Conservation (phyloP, 2,113 vertebrate species). For the Macrotis lagotis region DNA sequence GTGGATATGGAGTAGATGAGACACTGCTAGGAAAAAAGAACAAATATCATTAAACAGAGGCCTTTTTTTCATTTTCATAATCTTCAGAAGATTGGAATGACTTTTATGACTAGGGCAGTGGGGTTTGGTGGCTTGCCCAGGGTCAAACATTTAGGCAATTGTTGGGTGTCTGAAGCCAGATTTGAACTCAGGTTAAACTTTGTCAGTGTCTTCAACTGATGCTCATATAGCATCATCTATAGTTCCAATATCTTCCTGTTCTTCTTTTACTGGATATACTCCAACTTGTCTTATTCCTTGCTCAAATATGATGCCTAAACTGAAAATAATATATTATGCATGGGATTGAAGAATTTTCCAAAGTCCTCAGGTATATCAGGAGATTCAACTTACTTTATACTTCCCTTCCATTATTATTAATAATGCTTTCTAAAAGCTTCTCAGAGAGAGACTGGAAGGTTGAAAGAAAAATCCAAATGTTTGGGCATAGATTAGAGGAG, state of each 20-base stretch:
- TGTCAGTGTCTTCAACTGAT: background rate
- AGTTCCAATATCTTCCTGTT: background rate
- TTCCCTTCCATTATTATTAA: background rate
- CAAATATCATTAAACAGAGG: too few relatives aligned
- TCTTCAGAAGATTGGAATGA: too few relatives aligned
- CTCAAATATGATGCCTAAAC: background rate
- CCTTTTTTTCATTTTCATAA: too few relatives aligned
- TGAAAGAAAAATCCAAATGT: background rate
- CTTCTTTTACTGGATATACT: background rate
- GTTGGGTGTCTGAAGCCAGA: too few relatives aligned
- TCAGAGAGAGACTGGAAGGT: too few relatives aligned
- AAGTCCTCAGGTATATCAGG: background rate
- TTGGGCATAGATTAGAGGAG: background rate
- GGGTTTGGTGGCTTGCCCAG: too few relatives aligned
- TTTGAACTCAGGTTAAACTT: background rate
- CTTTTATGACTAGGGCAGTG: too few relatives aligned
- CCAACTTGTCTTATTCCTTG: background rate
- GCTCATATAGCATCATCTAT: background rate
- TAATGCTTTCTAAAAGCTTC: background rate
- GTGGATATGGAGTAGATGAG: too few relatives aligned
- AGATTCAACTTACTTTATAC: background rate
- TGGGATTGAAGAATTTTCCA: background rate
- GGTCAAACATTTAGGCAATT: too few relatives aligned
- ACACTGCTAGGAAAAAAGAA: too few relatives aligned
- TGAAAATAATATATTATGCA: background rate